Conservation (phyloP, 2,888 invertebrate genomes). For the Antheraea assamensis region DNA sequence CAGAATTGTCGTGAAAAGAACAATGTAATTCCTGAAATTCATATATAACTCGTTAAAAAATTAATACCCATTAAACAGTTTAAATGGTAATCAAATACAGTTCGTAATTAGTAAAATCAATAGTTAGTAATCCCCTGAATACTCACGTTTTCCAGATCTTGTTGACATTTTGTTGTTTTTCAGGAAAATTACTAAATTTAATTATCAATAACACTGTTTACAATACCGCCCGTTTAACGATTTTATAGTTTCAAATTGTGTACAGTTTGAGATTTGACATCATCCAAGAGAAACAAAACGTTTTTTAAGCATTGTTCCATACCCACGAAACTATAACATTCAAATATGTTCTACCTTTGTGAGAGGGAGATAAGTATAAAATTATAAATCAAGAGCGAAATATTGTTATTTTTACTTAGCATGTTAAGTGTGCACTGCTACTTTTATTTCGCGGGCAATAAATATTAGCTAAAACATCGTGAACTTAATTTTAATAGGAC, state of each 20-base stretch:
- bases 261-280: constrained; percentile 12
- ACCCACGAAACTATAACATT: not conserved
- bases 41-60: constrained; percentile 12
- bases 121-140: constrained; percentile 1
- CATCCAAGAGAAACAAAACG: not conserved
- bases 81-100: not conserved
- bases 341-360: not conserved
- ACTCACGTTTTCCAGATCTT: constrained; percentile 74
- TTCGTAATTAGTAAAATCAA: too few relatives aligned
- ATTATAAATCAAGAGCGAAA: too few relatives aligned
- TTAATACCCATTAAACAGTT: not conserved
- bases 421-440: too few relatives aligned
- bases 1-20: constrained; percentile 43
- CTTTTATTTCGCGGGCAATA: too few relatives aligned
- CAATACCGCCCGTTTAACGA: constrained; percentile 42
- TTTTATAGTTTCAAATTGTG: constrained; percentile 40
- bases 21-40: constrained; percentile 62
- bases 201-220: constrained; percentile 33
- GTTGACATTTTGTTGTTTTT: constrained; percentile 56
- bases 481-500: too few relatives aligned
- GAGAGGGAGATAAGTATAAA: not conserved
- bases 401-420: too few relatives aligned
- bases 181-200: not conserved
- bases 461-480: too few relatives aligned
- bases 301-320: not conserved